phyloP scores from a whole-genome alignment of 2,888 invertebrate species.

The Scrobipalpa costella region DNA sequence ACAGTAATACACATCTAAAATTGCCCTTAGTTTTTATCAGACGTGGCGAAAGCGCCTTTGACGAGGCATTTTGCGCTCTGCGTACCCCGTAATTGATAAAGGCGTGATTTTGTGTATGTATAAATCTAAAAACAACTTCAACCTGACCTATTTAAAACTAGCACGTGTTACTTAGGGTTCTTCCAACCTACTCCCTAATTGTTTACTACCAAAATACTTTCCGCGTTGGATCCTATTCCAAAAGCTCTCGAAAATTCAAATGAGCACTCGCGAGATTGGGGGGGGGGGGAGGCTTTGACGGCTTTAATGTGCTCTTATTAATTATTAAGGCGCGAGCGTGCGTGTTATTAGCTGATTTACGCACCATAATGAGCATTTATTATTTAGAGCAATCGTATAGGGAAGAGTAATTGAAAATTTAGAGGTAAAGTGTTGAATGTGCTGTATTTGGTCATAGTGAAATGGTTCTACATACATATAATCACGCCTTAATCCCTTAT shows the following conservation, averaged over 20 bases:
- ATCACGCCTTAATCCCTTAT: no score
- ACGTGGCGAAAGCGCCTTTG: no score
- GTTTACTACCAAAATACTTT: slow-evolving; percentile 15
- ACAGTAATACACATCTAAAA: no score
- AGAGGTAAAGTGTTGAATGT: not conserved
- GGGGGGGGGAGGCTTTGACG: slow-evolving; percentile 23
- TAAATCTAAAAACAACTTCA: no score
- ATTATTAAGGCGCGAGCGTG: slow-evolving; percentile 39
- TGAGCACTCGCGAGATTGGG: slow-evolving; percentile 9
- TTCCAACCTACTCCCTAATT: slow-evolving; percentile 4
- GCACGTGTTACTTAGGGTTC: not conserved
- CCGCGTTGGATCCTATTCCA: not conserved
- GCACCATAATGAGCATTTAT: slow-evolving; percentile 39
- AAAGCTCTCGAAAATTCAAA: slow-evolving; percentile 24
- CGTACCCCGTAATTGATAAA: no score
- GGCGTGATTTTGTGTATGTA: no score
- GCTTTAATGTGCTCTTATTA: slow-evolving; percentile 35
- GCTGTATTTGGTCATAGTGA: no score
- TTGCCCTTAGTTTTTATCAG: no score
- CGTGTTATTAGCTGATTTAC: slow-evolving; percentile 42
- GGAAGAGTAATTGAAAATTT: slow-evolving; percentile 21
- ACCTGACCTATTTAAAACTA: no score
- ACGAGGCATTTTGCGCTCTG: no score
- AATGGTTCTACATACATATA: no score
- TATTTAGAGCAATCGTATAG: slow-evolving; percentile 36